Base-by-base conservation (phyloP, 2,797 vertebrate species). In the Amblyraja radiata region DNA sequence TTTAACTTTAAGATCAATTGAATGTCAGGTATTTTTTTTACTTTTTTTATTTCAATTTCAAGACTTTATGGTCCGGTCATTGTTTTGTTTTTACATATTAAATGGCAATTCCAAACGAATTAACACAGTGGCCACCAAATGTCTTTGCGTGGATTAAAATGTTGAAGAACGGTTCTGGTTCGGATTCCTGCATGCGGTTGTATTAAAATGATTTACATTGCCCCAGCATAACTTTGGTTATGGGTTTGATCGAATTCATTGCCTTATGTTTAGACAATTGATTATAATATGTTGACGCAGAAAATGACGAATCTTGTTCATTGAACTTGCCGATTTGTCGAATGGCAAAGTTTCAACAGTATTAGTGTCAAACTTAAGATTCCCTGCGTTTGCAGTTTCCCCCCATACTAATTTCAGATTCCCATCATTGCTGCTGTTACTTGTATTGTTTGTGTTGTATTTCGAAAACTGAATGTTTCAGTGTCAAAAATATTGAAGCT, bases 21-120 rank as follows among this genome's bases (percentile, higher is more conserved):
- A 76, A 92, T 92, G 39, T 92, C 18, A 91, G 46, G 46, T 54
- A 54, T 54, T 54, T 54, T 91, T 73, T 92, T 76, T 76, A 92
- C 25, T n/a, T 58, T 74, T 92, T 92, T 21, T 71, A 74, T 92
- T 92, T 58, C 36, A 14, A 46, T 74, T 54, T 54, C 39, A 39
- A 25, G 13, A 16, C 76, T 58, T 92, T 28, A 25, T 74, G 76
- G 90, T 76, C 71, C 25, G 46, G 39, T 92, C 46, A 23, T 90
- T 61, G 16, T 32, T 80, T 36, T 18, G 2, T 73, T 86, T 81
- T n/a, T 39, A 25, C 18, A 79, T 54, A 46, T 76, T 92, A 54
- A 76, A 28, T 23, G 39, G 23, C 14, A 92, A 25, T n/a, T 92
- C n/a, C 73, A 25, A 54, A 58, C 23, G 71, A 25, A 10, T 90